Conservation (phyloP, 2,888 invertebrate species). For the Pachymerium ferrugineum region DNA sequence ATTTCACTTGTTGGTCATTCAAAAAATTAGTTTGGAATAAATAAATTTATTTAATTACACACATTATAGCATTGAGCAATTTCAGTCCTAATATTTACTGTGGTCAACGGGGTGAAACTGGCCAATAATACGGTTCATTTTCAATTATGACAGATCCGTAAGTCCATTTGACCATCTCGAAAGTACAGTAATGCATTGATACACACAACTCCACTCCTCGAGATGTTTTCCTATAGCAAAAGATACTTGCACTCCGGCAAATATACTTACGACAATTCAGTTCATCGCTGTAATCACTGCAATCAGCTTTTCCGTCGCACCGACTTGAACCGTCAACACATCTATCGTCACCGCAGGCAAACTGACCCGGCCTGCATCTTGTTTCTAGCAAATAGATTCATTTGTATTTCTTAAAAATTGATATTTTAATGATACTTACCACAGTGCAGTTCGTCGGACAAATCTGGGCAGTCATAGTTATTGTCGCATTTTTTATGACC, state of each 20-base stretch:
- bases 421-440: too few relatives aligned
- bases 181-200: background rate
- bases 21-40: too few relatives aligned
- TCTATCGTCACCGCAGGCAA: constrained; percentile 47
- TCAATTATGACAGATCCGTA: background rate
- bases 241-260: background rate
- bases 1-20: too few relatives aligned
- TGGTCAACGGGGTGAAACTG: too few relatives aligned
- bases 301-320: constrained; percentile 52
- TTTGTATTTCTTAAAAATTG: too few relatives aligned
- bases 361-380: constrained; percentile 46
- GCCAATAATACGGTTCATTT: too few relatives aligned
- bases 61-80: too few relatives aligned
- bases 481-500: constrained; percentile 47
- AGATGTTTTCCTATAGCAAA: background rate
- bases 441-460: constrained; percentile 70
- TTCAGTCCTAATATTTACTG: too few relatives aligned
- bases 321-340: constrained; percentile 50
- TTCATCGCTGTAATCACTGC: constrained; percentile 48
- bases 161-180: background rate
- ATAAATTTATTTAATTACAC: too few relatives aligned
- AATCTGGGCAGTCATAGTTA: constrained; percentile 52
- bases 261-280: constrained; percentile 44
- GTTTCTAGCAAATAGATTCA: background rate
- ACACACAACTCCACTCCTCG: background rate